A percentile compares a stretch with the other conserved stretches of the same genome.
These are phyloP conservation scores for Salvator merianae DNA, from an alignment of 2,113 vertebrate genomes.

Conservation along the genomic window DNA sequence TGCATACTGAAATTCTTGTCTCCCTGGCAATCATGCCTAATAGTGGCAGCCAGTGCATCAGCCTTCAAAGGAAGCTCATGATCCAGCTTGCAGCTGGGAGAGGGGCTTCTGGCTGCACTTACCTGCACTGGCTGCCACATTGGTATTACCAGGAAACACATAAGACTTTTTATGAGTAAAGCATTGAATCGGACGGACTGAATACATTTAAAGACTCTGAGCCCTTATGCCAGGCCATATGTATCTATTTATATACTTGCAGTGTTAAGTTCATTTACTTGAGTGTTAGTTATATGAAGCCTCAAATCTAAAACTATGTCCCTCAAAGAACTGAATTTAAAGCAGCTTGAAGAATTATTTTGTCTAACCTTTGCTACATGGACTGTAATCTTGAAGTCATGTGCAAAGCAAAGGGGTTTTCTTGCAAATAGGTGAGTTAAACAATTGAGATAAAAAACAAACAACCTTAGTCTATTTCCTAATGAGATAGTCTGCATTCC, in stretches of 20 bases:
- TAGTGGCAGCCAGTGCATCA: too few relatives aligned
- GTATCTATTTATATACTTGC: background rate
- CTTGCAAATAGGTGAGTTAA: background rate
- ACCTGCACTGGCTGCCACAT: too few relatives aligned
- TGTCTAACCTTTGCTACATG: too few relatives aligned
- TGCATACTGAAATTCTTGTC: too few relatives aligned
- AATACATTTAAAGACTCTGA: background rate
- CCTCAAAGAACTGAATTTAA: background rate
- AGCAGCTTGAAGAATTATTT: background rate
- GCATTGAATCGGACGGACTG: background rate
- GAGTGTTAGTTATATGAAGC: too few relatives aligned
- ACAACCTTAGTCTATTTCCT: background rate
- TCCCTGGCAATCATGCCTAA: too few relatives aligned
- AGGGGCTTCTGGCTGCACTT: too few relatives aligned
- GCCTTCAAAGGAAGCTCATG: too few relatives aligned
- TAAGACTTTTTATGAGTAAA: background rate
- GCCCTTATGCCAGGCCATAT: background rate
- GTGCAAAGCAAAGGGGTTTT: background rate
- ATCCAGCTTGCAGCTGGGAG: too few relatives aligned
- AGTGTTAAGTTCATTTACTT: background rate
- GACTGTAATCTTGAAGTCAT: too few relatives aligned
- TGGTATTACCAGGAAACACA: background rate
- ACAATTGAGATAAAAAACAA: background rate
- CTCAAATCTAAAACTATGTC: too few relatives aligned
- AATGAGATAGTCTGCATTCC: background rate